Percentiles rank a stretch among this genome's conserved stretches.
These are phyloP conservation scores for Lepisosteus osseus DNA, from an alignment of 2,113 vertebrate species.

Conservation along the genomic window DNA sequence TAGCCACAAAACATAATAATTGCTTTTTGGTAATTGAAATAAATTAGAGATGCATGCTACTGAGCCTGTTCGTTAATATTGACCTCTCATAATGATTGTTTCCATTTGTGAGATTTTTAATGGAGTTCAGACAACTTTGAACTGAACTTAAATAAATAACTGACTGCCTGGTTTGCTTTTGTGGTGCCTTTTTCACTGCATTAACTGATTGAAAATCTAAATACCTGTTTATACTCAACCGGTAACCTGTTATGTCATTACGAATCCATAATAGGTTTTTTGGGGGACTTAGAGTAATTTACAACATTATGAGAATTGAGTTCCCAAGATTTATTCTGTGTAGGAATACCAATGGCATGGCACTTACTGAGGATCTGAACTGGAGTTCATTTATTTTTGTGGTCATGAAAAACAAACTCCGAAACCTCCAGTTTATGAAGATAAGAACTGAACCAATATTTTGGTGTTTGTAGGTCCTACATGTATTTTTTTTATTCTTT, in stretches of 20 bases:
- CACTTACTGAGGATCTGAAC: no score
- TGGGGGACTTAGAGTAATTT: background rate
- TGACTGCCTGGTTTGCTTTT: slow-evolving; percentile 46
- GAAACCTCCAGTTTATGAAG: no score
- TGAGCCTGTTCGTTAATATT: slow-evolving; percentile 56
- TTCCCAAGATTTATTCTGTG: background rate
- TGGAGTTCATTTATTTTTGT: no score
- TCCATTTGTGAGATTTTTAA: slow-evolving; percentile 73
- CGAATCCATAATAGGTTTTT: background rate
- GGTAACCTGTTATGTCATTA: background rate
- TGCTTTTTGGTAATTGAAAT: slow-evolving; percentile 60
- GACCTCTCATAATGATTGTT: slow-evolving; percentile 69
- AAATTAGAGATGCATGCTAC: slow-evolving; percentile 63
- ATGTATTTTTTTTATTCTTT: no score
- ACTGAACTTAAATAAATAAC: slow-evolving; percentile 52
- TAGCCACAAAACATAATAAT: slow-evolving; percentile 55
- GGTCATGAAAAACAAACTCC: no score
- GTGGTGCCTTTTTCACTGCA: background rate
- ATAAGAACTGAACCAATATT: no score
- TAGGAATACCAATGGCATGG: background rate
- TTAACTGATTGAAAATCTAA: background rate
- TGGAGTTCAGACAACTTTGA: slow-evolving; percentile 60
- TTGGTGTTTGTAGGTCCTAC: no score
- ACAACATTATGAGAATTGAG: background rate
- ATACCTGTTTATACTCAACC: background rate